Evolutionary conservation across 2,113 vertebrate genomes (phyloP).

Genomic region (Oncorhynchus nerka): DNA sequence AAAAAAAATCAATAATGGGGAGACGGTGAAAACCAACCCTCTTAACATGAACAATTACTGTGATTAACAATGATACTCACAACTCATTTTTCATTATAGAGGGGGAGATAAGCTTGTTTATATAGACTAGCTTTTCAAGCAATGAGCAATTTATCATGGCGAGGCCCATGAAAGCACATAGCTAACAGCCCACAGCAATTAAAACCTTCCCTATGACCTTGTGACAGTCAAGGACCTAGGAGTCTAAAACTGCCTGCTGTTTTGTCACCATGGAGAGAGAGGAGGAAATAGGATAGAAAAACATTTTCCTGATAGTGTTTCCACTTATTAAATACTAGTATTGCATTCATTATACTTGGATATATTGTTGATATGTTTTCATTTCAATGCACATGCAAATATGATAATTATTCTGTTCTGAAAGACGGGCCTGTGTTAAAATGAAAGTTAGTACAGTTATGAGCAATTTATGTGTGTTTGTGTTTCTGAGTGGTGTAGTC

Average conservation of each 20-base stretch:
- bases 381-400: no score
- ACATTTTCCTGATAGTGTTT: not conserved
- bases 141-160: constrained; percentile 76
- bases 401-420: no score
- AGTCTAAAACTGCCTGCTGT: constrained; percentile 9
- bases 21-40: constrained; percentile 77
- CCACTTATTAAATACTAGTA: no score
- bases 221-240: constrained; percentile 74
- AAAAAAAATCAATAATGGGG: constrained; percentile 84
- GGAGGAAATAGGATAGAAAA: not conserved
- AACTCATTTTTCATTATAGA: constrained; percentile 89
- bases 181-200: constrained; percentile 80
- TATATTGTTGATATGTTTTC: no score
- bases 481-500: no score
- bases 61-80: constrained; percentile 90
- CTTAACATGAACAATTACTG: constrained; percentile 89
- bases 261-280: not conserved
- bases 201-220: constrained; percentile 90
- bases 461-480: no score
- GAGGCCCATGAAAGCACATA: constrained; percentile 73
- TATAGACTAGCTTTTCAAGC: constrained; percentile 76
- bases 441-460: no score
- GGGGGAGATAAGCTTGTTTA: constrained; percentile 90
- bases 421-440: no score
- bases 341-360: no score